Evolutionary conservation across 53 echinoderm and acorn worm genomes (phyloP).

Genomic region (Holothuria scabra): DNA sequence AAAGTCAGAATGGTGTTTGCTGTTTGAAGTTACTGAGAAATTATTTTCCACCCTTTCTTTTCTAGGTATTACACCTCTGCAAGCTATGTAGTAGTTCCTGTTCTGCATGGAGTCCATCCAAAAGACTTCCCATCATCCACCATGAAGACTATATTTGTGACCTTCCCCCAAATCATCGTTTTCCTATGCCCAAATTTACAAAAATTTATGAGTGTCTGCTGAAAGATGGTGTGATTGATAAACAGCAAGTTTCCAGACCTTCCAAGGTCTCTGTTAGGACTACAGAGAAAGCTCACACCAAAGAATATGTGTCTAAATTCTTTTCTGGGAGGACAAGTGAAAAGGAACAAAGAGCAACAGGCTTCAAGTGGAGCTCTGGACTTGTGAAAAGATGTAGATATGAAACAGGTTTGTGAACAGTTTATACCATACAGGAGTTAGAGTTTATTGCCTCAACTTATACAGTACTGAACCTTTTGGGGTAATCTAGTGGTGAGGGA

Average conservation of each 20-base stretch:
- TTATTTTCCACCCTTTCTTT: no score
- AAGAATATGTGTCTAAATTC: conserved; percentile 70
- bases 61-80: no score
- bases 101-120: conserved; percentile 38
- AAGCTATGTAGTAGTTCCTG: neutral
- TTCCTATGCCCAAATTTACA: conserved; percentile 75
- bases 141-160: conserved; percentile 73
- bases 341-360: conserved; percentile 70
- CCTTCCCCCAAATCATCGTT: conserved; percentile 77
- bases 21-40: no score
- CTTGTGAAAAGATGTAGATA: conserved; percentile 71
- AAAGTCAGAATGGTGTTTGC: no score
- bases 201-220: conserved; percentile 64
- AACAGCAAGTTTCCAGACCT: conserved; percentile 61
- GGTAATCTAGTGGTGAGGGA: no score
- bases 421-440: no score
- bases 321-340: conserved; percentile 69
- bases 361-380: conserved; percentile 74
- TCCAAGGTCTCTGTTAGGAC: conserved; percentile 43
- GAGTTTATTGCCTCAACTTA: no score
- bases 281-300: conserved; percentile 59
- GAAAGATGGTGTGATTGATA: conserved; percentile 57
- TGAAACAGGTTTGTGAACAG: conserved; percentile 75
- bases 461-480: no score
- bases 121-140: conserved; percentile 70